These are phyloP conservation scores for Alaudala cheleensis DNA, from an alignment of 2,113 vertebrate species.

Conservation along the genomic window DNA sequence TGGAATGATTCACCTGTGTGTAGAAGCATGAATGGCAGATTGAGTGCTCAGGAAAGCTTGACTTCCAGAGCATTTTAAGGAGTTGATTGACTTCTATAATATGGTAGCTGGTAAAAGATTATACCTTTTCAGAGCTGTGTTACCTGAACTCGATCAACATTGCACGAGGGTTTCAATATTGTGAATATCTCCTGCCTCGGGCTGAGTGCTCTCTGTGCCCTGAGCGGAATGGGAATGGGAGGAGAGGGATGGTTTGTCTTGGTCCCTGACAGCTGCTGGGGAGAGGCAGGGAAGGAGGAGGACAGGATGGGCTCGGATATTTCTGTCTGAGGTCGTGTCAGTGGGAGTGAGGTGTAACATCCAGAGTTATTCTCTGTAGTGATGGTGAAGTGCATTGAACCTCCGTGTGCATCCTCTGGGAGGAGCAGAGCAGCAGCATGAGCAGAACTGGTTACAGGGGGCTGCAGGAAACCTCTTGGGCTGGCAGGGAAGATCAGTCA, in stretches of 20 bases:
- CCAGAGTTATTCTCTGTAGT: background rate
- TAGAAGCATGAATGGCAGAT: constrained; percentile 54
- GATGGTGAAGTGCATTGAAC: background rate
- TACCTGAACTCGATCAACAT: constrained; percentile 47
- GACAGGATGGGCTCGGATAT: background rate
- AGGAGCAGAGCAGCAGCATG: background rate
- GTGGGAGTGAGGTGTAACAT: background rate
- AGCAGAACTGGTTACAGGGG: background rate
- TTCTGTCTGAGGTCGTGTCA: background rate
- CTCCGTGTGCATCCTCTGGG: background rate
- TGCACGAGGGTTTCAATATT: constrained; percentile 33
- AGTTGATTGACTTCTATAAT: constrained; percentile 52
- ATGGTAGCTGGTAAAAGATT: constrained; percentile 61
- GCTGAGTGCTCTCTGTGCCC: background rate
- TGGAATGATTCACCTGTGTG: constrained; percentile 61
- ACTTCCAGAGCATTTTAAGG: constrained; percentile 47
- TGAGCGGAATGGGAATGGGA: background rate
- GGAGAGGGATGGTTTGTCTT: background rate
- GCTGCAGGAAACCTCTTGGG: background rate
- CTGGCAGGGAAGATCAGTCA: background rate
- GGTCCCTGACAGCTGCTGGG: background rate
- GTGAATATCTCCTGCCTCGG: constrained; percentile 6
- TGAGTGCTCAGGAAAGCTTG: constrained; percentile 49
- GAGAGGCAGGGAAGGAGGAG: background rate
- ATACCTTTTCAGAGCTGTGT: constrained; percentile 55